Evolutionary conservation across 2,888 invertebrate genomes (phyloP).

Genomic region (Crossocerus cetratus): DNA sequence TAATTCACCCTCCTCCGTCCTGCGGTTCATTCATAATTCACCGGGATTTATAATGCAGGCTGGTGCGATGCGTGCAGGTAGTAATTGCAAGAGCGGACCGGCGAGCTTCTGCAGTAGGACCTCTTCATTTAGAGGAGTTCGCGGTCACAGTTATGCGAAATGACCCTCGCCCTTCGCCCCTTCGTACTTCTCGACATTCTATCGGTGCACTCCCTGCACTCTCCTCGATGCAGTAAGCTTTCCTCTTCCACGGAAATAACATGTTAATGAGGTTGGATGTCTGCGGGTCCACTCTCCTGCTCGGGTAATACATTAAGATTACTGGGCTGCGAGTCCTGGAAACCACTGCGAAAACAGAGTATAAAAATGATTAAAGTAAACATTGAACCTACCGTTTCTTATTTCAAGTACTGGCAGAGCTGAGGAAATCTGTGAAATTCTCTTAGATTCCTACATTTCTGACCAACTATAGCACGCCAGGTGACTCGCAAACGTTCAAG

Average conservation of each 20-base stretch:
- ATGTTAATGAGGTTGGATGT: constrained; percentile 65
- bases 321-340: background rate
- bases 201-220: constrained; percentile 10
- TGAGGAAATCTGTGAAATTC: no score
- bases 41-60: constrained; percentile 49
- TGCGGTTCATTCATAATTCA: constrained; percentile 53
- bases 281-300: constrained; percentile 24
- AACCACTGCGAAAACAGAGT: background rate
- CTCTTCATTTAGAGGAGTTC: constrained; percentile 23
- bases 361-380: background rate
- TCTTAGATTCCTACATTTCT: no score
- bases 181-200: constrained; percentile 17
- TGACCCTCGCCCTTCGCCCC: constrained; percentile 8
- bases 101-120: background rate
- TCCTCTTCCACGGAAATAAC: constrained; percentile 44
- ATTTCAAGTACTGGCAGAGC: no score
- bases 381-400: no score
- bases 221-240: constrained; percentile 43
- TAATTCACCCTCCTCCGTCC: constrained; percentile 44
- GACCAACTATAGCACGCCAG: no score
- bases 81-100: constrained; percentile 45
- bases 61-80: constrained; percentile 47
- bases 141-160: constrained; percentile 11
- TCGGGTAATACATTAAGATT: background rate
- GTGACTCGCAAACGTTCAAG: no score